These are phyloP conservation scores for Drosophila ananassae DNA, from an alignment of 1,140 invertebrate genomes.

Conservation along the genomic window DNA sequence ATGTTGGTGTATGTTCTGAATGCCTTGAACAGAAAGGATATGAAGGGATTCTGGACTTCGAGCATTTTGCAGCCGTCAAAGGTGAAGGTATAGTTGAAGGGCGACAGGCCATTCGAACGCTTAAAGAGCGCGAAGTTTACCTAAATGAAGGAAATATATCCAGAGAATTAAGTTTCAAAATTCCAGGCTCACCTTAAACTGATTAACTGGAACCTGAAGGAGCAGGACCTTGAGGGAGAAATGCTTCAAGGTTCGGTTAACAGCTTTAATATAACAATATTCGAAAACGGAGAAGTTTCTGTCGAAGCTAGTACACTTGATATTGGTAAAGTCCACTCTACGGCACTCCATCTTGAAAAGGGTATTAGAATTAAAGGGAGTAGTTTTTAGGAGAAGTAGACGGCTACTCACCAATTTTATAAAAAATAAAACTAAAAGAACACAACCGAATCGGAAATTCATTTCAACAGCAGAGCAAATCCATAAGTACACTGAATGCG, in stretches of 20 bases:
- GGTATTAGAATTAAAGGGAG: not conserved
- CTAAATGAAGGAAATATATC: slow-evolving; percentile 1
- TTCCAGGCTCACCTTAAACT: slow-evolving; percentile 2
- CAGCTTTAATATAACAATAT: slow-evolving; percentile 26
- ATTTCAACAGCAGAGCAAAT: not conserved
- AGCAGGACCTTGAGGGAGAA: slow-evolving; percentile 10
- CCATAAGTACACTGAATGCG: not conserved
- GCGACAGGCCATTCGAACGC: slow-evolving; percentile 18
- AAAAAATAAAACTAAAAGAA: not conserved
- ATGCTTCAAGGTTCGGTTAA: slow-evolving; percentile 18
- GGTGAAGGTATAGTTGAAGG: slow-evolving; percentile 7
- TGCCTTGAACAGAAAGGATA: slow-evolving; percentile 3
- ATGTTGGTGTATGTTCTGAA: slow-evolving; percentile 12
- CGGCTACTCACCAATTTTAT: slow-evolving; percentile 4
- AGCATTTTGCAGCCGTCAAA: slow-evolving; percentile 15
- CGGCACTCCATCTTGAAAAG: not conserved
- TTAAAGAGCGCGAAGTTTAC: slow-evolving; percentile 10
- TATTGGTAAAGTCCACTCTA: slow-evolving; percentile 19
- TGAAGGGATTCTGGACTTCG: not conserved
- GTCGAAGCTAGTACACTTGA: slow-evolving; percentile 16
- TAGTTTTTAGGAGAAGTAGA: not conserved
- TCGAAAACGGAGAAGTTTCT: not conserved
- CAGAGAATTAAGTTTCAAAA: not conserved
- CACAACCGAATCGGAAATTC: not conserved
- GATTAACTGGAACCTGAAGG: not conserved